These are phyloP conservation scores for Corythoichthys haematopterus DNA, from an alignment of 2,113 vertebrate species.

Conservation along the genomic window DNA sequence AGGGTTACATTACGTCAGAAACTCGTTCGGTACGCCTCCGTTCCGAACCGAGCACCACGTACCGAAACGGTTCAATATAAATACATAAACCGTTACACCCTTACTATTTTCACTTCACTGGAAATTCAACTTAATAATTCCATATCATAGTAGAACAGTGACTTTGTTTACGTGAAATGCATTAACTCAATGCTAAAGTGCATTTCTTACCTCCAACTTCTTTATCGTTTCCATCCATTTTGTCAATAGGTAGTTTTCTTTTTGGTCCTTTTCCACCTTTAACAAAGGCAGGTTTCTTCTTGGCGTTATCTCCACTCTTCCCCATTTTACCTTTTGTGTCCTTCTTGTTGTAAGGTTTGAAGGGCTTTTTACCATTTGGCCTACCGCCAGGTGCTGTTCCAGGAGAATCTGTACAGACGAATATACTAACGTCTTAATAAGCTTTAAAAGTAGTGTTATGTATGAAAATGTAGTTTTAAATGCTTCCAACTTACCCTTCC, in stretches of 20 bases:
- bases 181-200: neutral
- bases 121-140: no score
- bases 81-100: no score
- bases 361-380: slow-evolving; percentile 48
- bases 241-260: slow-evolving; percentile 21
- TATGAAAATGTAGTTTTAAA: neutral
- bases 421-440: neutral
- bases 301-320: slow-evolving; percentile 33
- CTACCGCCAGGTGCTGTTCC: slow-evolving; percentile 51
- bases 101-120: no score
- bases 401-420: slow-evolving; percentile 40
- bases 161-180: neutral
- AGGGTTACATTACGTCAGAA: no score
- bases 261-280: slow-evolving; percentile 30
- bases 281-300: slow-evolving; percentile 45
- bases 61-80: no score
- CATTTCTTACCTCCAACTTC: neutral
- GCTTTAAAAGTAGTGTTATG: neutral
- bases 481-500: slow-evolving; percentile 56
- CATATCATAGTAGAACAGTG: no score
- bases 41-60: no score
- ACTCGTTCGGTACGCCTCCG: no score
- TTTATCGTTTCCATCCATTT: slow-evolving; percentile 18
- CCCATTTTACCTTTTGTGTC: slow-evolving; percentile 39
- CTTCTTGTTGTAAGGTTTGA: slow-evolving; percentile 52